Conservation (phyloP, 2,888 invertebrate genomes). For the Agrochola lychnidis region DNA sequence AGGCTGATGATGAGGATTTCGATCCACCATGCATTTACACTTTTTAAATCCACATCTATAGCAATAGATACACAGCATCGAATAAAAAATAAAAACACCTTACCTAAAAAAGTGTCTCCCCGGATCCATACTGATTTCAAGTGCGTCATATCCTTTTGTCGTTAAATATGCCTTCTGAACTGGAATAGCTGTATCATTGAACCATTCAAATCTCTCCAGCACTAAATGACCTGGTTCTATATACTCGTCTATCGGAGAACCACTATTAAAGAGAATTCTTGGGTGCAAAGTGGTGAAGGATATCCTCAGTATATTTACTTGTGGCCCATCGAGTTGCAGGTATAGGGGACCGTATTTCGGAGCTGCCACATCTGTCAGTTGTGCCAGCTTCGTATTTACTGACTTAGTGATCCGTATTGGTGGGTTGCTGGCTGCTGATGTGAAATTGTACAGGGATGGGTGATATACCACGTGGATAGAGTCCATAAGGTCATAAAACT, state of each 20-base stretch:
- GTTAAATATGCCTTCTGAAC: constrained; percentile 74
- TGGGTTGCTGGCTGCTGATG: constrained; percentile 78
- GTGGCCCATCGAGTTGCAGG: constrained; percentile 83
- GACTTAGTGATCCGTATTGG: constrained; percentile 73
- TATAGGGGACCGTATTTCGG: constrained; percentile 82
- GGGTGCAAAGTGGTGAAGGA: constrained; percentile 80
- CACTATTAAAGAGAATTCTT: constrained; percentile 78
- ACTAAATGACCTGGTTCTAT: constrained; percentile 82
- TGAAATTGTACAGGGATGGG: constrained; percentile 80
- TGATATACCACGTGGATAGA: constrained; percentile 71
- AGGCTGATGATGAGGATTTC: too few relatives aligned
- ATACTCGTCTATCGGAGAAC: constrained; percentile 73
- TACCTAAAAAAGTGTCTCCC: constrained; percentile 87
- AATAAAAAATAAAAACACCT: neutral
- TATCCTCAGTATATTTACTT: constrained; percentile 75
- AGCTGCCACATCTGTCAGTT: constrained; percentile 74
- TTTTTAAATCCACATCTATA: neutral
- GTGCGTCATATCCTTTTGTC: constrained; percentile 78
- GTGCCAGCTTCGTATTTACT: constrained; percentile 57
- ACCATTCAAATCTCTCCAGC: constrained; percentile 84
- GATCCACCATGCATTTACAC: too few relatives aligned
- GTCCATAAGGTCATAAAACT: constrained; percentile 73
- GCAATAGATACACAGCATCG: neutral
- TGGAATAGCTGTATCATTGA: constrained; percentile 76
- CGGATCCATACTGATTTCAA: constrained; percentile 73